phyloP scores from a whole-genome alignment of 2,888 invertebrate species.

The Trissoscelio sp. region DNA sequence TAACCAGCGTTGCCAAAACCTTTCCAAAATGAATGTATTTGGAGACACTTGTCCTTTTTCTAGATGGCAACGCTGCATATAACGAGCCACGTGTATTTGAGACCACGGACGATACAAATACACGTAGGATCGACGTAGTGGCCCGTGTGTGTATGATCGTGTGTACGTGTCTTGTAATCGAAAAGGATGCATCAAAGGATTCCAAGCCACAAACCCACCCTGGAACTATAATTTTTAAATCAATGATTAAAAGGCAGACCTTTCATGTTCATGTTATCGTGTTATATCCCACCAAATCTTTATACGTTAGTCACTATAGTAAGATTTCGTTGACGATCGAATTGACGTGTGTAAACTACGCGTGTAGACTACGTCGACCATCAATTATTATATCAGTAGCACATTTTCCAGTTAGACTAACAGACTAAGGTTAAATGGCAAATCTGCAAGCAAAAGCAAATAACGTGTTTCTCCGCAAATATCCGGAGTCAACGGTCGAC shows the following conservation, averaged over 20 bases:
- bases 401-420: too few species aligned
- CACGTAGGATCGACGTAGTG: conserved; percentile 72
- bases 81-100: conserved; percentile 71
- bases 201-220: conserved; percentile 54
- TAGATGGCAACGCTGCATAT: conserved; percentile 69
- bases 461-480: conserved; percentile 48
- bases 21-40: too few species aligned
- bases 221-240: conserved; percentile 56
- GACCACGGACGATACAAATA: conserved; percentile 50
- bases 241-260: conserved; percentile 60
- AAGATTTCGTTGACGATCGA: conserved; percentile 64
- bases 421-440: conserved; percentile 76
- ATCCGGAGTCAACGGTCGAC: conserved; percentile 14
- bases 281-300: conserved; percentile 70
- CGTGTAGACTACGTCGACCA: too few species aligned
- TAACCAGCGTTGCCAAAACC: too few species aligned
- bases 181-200: conserved; percentile 56
- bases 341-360: conserved; percentile 43
- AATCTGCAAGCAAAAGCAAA: conserved; percentile 77
- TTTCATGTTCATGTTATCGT: conserved; percentile 65
- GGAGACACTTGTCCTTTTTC: too few species aligned
- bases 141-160: conserved; percentile 69
- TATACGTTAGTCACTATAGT: conserved; percentile 65
- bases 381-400: too few species aligned
- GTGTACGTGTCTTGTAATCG: conserved; percentile 53